Evolutionary conservation across 2,113 vertebrate species (phyloP).

Genomic region (Lophius piscatorius): DNA sequence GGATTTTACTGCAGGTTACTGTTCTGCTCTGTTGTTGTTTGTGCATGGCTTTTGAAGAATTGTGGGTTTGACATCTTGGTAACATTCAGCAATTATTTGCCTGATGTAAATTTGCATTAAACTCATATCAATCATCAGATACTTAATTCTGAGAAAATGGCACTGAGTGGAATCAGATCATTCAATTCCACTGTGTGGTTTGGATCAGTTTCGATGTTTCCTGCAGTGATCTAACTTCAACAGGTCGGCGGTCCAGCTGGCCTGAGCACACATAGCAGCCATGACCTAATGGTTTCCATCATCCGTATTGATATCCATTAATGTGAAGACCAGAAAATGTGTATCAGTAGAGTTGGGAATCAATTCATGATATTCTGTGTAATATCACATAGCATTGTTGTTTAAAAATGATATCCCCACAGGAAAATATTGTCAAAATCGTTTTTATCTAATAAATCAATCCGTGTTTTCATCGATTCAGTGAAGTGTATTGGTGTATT

Average conservation of each 20-base stretch:
- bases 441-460: too few relatives aligned
- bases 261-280: too few relatives aligned
- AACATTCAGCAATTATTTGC: too few relatives aligned
- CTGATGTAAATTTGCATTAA: constrained; percentile 50
- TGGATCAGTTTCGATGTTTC: constrained; percentile 7
- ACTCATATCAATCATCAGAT: background rate
- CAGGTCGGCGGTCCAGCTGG: too few relatives aligned
- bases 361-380: too few relatives aligned
- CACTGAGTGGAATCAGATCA: background rate
- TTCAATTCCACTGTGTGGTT: background rate
- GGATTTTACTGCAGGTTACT: constrained; percentile 2
- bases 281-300: constrained; percentile 28
- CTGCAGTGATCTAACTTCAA: constrained; percentile 23
- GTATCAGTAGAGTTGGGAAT: too few relatives aligned
- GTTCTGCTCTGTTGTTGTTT: background rate
- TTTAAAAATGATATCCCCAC: too few relatives aligned
- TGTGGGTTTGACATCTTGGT: constrained; percentile 35
- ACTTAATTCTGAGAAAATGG: background rate
- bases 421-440: too few relatives aligned
- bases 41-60: constrained; percentile 21
- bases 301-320: constrained; percentile 20
- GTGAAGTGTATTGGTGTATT: too few relatives aligned
- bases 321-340: background rate
- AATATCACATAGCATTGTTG: too few relatives aligned
- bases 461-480: too few relatives aligned